Percentiles rank a stretch among this genome's conserved stretches.
phyloP scores from a whole-genome alignment of 2,797 vertebrate species.

The Catamblyrhynchus diadema region DNA sequence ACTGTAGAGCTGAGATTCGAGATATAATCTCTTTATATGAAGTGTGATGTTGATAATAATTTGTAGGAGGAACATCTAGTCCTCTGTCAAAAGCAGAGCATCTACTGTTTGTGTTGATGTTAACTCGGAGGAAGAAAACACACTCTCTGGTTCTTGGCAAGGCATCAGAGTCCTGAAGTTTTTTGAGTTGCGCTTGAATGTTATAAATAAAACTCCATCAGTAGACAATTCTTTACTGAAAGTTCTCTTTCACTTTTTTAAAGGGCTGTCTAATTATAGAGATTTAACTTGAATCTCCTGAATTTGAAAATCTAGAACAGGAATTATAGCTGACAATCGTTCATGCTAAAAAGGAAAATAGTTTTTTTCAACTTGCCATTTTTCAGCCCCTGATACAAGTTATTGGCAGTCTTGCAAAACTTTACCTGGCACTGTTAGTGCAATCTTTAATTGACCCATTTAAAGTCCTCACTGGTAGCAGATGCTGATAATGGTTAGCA shows the following conservation, averaged over 20 bases:
- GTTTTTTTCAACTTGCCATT: background rate
- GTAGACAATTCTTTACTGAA: background rate
- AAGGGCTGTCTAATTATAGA: background rate
- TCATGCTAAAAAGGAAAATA: background rate
- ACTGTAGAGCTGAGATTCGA: background rate
- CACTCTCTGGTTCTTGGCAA: background rate
- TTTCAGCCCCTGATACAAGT: background rate
- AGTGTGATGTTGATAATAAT: background rate
- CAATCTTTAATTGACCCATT: background rate
- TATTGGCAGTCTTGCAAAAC: background rate
- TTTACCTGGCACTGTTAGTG: background rate
- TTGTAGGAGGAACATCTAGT: background rate
- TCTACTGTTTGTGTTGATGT: background rate
- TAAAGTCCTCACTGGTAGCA: background rate
- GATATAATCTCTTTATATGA: background rate
- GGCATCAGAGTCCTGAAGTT: background rate
- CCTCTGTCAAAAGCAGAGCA: background rate
- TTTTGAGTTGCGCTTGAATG: background rate
- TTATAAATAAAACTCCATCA: background rate
- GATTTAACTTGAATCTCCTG: background rate
- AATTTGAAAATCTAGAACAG: background rate
- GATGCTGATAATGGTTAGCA: background rate
- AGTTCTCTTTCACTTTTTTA: background rate
- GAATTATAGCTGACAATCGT: background rate
- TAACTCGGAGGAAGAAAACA: background rate